These are phyloP conservation scores for Bombus consobrinus DNA, from an alignment of 1,140 invertebrate genomes.

Conservation along the genomic window DNA sequence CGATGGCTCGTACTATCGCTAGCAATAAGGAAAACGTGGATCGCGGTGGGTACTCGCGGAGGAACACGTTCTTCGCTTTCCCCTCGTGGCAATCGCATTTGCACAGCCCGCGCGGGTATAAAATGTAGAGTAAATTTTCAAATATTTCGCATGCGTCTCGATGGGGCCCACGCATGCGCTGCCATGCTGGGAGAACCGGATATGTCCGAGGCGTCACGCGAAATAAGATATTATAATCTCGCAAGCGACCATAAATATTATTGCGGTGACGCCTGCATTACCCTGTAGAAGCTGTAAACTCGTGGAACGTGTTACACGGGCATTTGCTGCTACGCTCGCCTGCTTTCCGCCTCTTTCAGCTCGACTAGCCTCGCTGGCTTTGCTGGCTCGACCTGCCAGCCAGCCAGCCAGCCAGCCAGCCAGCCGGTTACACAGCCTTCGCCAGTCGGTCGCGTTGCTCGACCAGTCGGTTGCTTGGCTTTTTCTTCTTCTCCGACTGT, in stretches of 20 bases:
- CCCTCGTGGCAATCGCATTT: background rate
- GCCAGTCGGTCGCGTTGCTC: too few species aligned
- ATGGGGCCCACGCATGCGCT: conserved; percentile 57
- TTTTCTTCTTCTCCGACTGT: background rate
- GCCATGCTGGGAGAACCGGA: conserved; percentile 68
- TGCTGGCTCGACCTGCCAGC: background rate
- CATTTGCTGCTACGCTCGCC: conserved; percentile 28
- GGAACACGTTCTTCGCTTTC: background rate
- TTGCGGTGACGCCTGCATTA: conserved; percentile 73
- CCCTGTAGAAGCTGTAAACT: conserved; percentile 71
- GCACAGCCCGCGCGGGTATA: conserved; percentile 40
- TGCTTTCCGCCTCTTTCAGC: conserved; percentile 22
- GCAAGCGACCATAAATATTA: conserved; percentile 72
- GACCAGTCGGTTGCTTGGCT: background rate
- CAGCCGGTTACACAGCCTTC: background rate
- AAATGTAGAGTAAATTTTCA: conserved; percentile 68
- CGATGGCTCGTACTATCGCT: conserved; percentile 20
- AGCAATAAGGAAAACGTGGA: conserved; percentile 45
- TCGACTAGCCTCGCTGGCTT: background rate
- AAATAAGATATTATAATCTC: conserved; percentile 79
- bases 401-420: background rate
- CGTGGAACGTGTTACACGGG: conserved; percentile 72
- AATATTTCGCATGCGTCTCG: conserved; percentile 33
- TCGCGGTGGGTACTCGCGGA: background rate
- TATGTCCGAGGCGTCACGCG: conserved; percentile 69